Base-by-base conservation (phyloP, 1,140 invertebrate species). In the Drosophila dunni region DNA sequence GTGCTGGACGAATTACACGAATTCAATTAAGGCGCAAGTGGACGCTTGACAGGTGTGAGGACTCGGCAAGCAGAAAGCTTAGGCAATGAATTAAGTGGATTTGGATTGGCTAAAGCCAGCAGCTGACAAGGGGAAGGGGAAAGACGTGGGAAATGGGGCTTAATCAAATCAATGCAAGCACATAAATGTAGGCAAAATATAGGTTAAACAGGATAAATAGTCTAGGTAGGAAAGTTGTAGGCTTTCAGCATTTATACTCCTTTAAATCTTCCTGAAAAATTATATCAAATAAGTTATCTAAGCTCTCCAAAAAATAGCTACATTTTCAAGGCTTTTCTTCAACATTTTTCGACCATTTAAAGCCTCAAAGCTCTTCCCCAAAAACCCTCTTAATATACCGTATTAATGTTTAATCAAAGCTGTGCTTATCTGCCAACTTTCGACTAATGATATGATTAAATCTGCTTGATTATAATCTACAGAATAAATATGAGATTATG, bases 21-120 rank as follows among this genome's bases (percentile, higher is more conserved):
- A 88, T 88, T 88, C 83, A 88, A 89, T 88, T 88, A 88, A 88
- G 84, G 66, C 56, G 60, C 61, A 78, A 78, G 81, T 81, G 67
- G 76, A 78, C 54, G 53, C 48, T 60, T 51, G 67, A 63, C 75
- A 85, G 81, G 83, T 86, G 79, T 73, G 63, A 78, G 82, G 62
- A 69, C 48, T 79, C 61, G 20, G 11, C 51, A 70, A 66, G 80
- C 44, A 45, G 24, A 62, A 54, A 56, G 83, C 69, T 86, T 50
- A 69, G 69, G 48, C 83, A 71, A 80, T 83, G 63, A 88, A 83
- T 83, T 78, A 66, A 83, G 76, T 75, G 71, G 34, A 69, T 68
- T 69, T 20, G 36, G 34, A 65, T 15, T 29, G 48, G 33, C 54
- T 24, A n/a, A 53, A 48, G 3, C 44, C 17, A 53, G 54, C 48